Evolutionary conservation across 1,140 invertebrate genomes (phyloP).

Genomic region (Brachionus plicatilis): DNA sequence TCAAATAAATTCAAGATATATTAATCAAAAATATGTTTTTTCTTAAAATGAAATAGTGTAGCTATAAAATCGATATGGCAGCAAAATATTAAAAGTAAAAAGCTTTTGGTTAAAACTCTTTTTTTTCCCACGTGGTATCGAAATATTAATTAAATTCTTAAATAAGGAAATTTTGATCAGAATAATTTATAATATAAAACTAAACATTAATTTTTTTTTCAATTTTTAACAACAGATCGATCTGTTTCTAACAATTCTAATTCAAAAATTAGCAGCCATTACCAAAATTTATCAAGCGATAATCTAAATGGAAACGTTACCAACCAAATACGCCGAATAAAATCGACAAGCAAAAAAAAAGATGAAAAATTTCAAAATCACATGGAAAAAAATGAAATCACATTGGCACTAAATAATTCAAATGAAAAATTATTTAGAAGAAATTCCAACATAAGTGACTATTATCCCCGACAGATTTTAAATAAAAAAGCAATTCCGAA

Average conservation of each 20-base stretch:
- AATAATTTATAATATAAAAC: neutral
- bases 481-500: neutral
- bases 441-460: slow-evolving; percentile 8
- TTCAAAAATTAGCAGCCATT: neutral
- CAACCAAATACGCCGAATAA: neutral
- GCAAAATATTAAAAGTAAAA: too few relatives aligned
- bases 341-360: neutral
- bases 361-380: neutral
- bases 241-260: neutral
- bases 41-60: too few relatives aligned
- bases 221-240: neutral
- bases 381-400: neutral
- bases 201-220: neutral
- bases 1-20: too few relatives aligned
- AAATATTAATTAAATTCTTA: neutral
- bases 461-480: neutral
- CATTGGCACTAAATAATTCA: neutral
- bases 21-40: too few relatives aligned
- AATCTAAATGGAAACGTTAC: neutral
- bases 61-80: too few relatives aligned
- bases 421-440: neutral
- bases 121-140: too few relatives aligned
- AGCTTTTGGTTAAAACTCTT: too few relatives aligned
- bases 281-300: neutral
- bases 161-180: too few relatives aligned